These are phyloP conservation scores for Dendrolimus pini DNA, from an alignment of 2,888 invertebrate genomes.

Conservation along the genomic window DNA sequence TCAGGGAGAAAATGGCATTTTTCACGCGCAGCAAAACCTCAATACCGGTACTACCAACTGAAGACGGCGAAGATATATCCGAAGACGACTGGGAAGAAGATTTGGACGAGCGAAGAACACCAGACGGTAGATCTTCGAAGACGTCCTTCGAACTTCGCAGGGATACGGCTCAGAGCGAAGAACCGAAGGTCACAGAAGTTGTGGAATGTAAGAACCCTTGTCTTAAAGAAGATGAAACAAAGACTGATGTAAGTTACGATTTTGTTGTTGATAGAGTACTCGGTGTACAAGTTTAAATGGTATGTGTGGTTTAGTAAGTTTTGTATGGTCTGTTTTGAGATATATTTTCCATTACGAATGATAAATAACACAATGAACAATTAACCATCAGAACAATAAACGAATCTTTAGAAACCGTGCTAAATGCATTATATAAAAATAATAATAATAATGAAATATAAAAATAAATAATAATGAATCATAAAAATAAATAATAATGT, in stretches of 20 bases:
- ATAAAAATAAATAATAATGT: no score
- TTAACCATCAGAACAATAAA: no score
- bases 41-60: conserved; percentile 85
- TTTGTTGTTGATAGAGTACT: conserved; percentile 89
- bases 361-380: conserved; percentile 1
- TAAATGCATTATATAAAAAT: no score
- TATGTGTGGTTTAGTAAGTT: background rate
- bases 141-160: conserved; percentile 58
- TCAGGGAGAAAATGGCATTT: conserved; percentile 97
- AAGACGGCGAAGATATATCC: conserved; percentile 68
- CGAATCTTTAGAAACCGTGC: no score
- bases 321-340: conserved; percentile 2
- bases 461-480: no score
- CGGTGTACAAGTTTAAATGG: conserved; percentile 87
- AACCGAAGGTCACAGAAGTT: conserved; percentile 19
- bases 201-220: conserved; percentile 61
- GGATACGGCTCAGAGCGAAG: conserved; percentile 13
- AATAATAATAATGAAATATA: no score
- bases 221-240: conserved; percentile 50
- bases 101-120: conserved; percentile 58
- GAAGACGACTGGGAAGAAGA: conserved; percentile 70
- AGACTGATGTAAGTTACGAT: conserved; percentile 81
- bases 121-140: conserved; percentile 65
- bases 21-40: conserved; percentile 89
- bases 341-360: conserved; percentile 8